phyloP scores from a whole-genome alignment of 2,113 vertebrate species.

The Thamnophis sirtalis region DNA sequence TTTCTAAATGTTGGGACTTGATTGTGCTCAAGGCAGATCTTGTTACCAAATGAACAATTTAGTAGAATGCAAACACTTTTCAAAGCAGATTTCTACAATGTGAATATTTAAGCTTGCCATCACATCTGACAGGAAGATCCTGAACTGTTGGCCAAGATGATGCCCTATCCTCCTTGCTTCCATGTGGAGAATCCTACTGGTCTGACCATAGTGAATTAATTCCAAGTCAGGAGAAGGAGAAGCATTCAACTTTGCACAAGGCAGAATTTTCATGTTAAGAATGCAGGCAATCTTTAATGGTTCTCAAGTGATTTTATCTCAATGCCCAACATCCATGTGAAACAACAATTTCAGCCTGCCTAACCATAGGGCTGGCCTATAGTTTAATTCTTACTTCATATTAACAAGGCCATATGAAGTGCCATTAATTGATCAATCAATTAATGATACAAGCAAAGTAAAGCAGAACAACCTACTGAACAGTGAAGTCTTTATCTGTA shows the following conservation, averaged over 20 bases:
- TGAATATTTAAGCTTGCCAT: neutral
- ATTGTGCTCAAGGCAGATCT: neutral
- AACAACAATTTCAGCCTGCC: neutral
- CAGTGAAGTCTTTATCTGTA: neutral
- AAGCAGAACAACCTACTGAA: neutral
- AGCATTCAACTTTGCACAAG: neutral
- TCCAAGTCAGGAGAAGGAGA: neutral
- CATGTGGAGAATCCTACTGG: neutral
- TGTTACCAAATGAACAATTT: neutral
- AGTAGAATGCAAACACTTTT: neutral
- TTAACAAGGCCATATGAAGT: neutral
- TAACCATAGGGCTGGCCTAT: neutral
- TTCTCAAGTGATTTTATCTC: neutral
- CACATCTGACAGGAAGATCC: neutral
- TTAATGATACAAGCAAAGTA: neutral
- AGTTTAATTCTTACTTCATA: neutral
- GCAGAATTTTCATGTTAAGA: neutral
- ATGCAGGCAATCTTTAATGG: neutral
- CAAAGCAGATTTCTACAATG: neutral
- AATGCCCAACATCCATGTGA: neutral
- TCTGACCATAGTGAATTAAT: neutral
- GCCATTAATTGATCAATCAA: neutral
- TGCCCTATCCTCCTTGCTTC: neutral
- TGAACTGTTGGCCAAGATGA: neutral
- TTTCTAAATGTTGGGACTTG: neutral